These are phyloP conservation scores for Cryptocephalus moraei DNA, from an alignment of 2,888 invertebrate genomes.

Conservation along the genomic window DNA sequence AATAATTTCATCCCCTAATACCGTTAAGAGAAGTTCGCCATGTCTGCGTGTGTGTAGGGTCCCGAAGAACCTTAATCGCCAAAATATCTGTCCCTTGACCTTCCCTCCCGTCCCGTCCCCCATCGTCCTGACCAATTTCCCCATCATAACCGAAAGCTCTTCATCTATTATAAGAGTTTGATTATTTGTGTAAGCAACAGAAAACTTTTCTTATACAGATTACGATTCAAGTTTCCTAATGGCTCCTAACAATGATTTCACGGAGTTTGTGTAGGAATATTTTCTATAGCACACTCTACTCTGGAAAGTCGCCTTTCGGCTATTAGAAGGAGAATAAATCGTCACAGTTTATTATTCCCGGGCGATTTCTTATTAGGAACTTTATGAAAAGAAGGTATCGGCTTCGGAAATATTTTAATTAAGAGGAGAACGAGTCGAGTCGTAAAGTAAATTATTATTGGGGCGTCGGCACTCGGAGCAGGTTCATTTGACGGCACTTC, in stretches of 20 bases:
- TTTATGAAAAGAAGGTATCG: conserved; percentile 4
- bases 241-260: conserved; percentile 17
- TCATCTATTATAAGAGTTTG: conserved; percentile 16
- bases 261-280: conserved; percentile 17
- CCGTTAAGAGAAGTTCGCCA: too few relatives aligned
- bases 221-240: conserved; percentile 19
- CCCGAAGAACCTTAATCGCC: too few relatives aligned
- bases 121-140: conserved; percentile 11
- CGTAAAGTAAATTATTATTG: too few relatives aligned
- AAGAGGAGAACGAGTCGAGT: not conserved
- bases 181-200: conserved; percentile 19
- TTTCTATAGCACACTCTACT: conserved; percentile 11
- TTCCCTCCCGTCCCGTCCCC: conserved; percentile 7
- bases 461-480: too few relatives aligned
- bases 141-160: conserved; percentile 7
- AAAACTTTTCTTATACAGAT: conserved; percentile 20
- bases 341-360: conserved; percentile 13
- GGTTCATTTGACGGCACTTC: too few relatives aligned
- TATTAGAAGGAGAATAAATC: conserved; percentile 14
- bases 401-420: conserved; percentile 9
- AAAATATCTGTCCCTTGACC: conserved; percentile 4
- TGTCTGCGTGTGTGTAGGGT: too few relatives aligned
- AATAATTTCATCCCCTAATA: too few relatives aligned
- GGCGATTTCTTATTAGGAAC: too few relatives aligned
- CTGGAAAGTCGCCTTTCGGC: conserved; percentile 9